Percentiles rank a stretch among this genome's conserved stretches.
Evolutionary conservation across 2,797 vertebrate species (phyloP).

Genomic region (Dendrocincla tyrannina): DNA sequence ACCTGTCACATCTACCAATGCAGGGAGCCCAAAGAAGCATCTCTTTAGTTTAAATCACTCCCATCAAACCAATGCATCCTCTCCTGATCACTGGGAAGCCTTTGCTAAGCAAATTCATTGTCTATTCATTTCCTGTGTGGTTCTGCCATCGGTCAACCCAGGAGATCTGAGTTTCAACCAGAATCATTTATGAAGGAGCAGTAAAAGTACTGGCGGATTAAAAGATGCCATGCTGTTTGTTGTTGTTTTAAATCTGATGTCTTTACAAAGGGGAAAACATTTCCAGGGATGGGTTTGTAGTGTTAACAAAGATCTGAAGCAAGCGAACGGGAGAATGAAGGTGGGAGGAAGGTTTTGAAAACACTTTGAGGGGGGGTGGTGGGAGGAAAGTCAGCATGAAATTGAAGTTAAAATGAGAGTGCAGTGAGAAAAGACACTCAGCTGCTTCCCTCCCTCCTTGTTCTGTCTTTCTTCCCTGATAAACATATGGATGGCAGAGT

Average conservation of each 20-base stretch:
- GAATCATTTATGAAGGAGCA: slow-evolving; percentile 18
- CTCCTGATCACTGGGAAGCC: background rate
- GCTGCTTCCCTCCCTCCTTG: background rate
- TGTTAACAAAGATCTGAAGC: slow-evolving; percentile 35
- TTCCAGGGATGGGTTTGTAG: background rate
- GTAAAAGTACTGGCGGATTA: background rate
- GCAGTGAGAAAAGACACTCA: background rate
- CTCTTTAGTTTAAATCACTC: background rate
- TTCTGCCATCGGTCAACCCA: background rate
- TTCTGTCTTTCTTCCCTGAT: slow-evolving; percentile 11
- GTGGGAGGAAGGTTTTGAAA: background rate
- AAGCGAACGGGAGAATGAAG: background rate
- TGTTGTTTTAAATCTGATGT: background rate
- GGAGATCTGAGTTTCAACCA: background rate
- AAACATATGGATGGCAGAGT: background rate
- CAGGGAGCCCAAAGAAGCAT: background rate
- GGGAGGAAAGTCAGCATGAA: background rate
- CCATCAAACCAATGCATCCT: background rate
- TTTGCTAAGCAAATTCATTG: slow-evolving; percentile 5
- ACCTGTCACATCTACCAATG: background rate
- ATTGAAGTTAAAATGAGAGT: background rate
- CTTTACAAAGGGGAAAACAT: background rate
- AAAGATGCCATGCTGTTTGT: background rate
- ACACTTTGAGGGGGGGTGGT: background rate
- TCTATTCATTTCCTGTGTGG: background rate